phyloP scores from a whole-genome alignment of 1,140 invertebrate genomes.

The Micrasema minimum region DNA sequence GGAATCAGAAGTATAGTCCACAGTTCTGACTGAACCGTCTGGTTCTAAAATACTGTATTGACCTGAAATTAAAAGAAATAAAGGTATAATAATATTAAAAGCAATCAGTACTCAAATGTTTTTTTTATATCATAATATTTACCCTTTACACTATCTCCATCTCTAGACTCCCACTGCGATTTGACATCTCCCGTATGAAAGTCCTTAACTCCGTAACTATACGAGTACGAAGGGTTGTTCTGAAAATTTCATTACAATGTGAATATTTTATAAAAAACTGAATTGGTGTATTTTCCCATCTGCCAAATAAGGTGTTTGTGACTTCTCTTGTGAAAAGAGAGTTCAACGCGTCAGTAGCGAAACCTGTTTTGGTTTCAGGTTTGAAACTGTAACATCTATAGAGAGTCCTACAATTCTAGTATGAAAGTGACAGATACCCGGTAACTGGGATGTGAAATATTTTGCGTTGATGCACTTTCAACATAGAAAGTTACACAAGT shows the following conservation, averaged over 20 bases:
- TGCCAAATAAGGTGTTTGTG: too few species aligned
- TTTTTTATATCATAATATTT: slow-evolving; percentile 46
- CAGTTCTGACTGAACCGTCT: slow-evolving; percentile 67
- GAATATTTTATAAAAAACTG: not conserved
- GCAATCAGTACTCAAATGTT: not conserved
- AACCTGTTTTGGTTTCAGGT: slow-evolving; percentile 33
- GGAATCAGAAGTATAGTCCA: slow-evolving; percentile 72
- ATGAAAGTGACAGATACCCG: slow-evolving; percentile 26
- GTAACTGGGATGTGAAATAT: not conserved
- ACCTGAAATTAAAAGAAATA: slow-evolving; percentile 55
- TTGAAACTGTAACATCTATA: not conserved
- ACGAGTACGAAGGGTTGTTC: slow-evolving; percentile 75
- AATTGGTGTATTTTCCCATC: not conserved
- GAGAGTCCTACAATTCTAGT: slow-evolving; percentile 23
- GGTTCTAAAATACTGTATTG: slow-evolving; percentile 70
- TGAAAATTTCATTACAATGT: slow-evolving; percentile 53
- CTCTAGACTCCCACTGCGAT: slow-evolving; percentile 72
- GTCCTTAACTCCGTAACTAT: slow-evolving; percentile 81
- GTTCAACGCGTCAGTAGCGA: slow-evolving; percentile 26
- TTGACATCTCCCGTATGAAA: slow-evolving; percentile 78
- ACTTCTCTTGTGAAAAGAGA: slow-evolving; percentile 31
- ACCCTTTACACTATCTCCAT: slow-evolving; percentile 73
- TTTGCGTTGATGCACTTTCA: slow-evolving; percentile 1
- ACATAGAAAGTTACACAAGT: slow-evolving; percentile 27
- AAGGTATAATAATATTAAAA: slow-evolving; percentile 2